Percentiles rank a stretch among this genome's conserved stretches.
phyloP scores from a whole-genome alignment of 1,140 invertebrate species.

The Hycleus phaleratus region DNA sequence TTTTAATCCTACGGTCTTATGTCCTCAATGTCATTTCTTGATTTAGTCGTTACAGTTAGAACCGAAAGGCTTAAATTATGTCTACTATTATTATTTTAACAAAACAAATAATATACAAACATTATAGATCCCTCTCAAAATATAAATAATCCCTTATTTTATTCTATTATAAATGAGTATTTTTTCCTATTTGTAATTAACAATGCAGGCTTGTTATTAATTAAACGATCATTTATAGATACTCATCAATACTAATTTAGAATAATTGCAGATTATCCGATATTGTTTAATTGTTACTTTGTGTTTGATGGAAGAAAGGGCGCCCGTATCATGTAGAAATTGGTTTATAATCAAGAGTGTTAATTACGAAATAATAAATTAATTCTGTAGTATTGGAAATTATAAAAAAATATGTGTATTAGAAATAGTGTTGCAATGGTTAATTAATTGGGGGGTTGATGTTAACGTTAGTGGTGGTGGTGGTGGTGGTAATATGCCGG shows the following conservation, averaged over 20 bases:
- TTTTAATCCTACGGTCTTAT: constrained; percentile 17
- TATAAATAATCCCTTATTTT: no score
- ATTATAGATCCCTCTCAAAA: background rate
- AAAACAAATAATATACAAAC: background rate
- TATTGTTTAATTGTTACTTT: no score
- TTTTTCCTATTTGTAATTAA: no score
- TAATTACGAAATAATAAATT: constrained; percentile 11
- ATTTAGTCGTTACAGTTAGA: constrained; percentile 18
- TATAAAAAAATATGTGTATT: background rate
- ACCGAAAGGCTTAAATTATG: constrained; percentile 1
- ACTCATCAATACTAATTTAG: no score
- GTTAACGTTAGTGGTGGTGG: background rate
- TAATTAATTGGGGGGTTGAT: background rate
- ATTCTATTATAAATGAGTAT: no score
- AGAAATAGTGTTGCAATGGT: background rate
- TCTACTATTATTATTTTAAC: background rate
- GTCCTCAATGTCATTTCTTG: constrained; percentile 26
- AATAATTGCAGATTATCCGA: no score
- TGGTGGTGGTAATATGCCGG: background rate
- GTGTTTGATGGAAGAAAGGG: no score
- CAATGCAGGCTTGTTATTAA: no score
- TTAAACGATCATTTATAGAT: no score
- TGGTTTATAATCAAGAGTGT: no score
- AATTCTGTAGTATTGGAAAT: background rate
- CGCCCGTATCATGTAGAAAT: no score